Conservation (phyloP, 2,797 vertebrate species). For the Harpagifer antarcticus region DNA sequence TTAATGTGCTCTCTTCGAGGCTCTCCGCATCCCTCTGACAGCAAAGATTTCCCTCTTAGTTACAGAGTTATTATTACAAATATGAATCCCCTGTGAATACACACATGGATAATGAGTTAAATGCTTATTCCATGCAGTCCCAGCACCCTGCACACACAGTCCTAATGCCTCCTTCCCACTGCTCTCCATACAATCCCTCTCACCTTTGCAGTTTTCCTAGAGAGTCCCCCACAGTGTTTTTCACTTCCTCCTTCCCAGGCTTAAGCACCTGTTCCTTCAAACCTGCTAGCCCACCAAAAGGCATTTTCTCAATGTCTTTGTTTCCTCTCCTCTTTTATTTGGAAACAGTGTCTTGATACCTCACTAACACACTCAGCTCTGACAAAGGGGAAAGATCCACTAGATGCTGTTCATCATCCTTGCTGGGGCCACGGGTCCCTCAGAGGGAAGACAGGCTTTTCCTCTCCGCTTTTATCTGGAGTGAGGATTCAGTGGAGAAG, state of each 20-base stretch:
- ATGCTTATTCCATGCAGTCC: slow-evolving; percentile 1
- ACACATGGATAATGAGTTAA: not conserved
- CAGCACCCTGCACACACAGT: slow-evolving; percentile 8
- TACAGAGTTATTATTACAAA: slow-evolving; percentile 1
- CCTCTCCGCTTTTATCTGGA: slow-evolving; percentile 33
- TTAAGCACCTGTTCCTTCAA: slow-evolving; percentile 92
- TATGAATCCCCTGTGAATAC: not conserved
- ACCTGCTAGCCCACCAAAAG: slow-evolving; percentile 88
- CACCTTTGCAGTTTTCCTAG: slow-evolving; percentile 96
- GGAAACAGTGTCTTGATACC: slow-evolving; percentile 39
- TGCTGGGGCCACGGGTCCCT: slow-evolving; percentile 55
- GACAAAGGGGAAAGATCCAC: slow-evolving; percentile 53
- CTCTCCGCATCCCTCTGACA: slow-evolving; percentile 21
- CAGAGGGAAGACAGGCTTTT: slow-evolving; percentile 56
- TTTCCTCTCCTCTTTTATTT: slow-evolving; percentile 12
- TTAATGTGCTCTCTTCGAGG: slow-evolving; percentile 27
- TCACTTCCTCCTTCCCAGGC: slow-evolving; percentile 93
- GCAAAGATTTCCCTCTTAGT: slow-evolving; percentile 15
- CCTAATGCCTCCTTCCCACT: slow-evolving; percentile 7
- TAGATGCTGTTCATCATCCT: slow-evolving; percentile 78
- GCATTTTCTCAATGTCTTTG: slow-evolving; percentile 83
- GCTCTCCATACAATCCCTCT: slow-evolving; percentile 63
- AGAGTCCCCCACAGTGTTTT: slow-evolving; percentile 89
- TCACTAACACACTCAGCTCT: slow-evolving; percentile 48
- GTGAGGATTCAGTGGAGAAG: slow-evolving; percentile 35